These are phyloP conservation scores for Xylocampa areola DNA, from an alignment of 2,888 invertebrate species.

Conservation along the genomic window DNA sequence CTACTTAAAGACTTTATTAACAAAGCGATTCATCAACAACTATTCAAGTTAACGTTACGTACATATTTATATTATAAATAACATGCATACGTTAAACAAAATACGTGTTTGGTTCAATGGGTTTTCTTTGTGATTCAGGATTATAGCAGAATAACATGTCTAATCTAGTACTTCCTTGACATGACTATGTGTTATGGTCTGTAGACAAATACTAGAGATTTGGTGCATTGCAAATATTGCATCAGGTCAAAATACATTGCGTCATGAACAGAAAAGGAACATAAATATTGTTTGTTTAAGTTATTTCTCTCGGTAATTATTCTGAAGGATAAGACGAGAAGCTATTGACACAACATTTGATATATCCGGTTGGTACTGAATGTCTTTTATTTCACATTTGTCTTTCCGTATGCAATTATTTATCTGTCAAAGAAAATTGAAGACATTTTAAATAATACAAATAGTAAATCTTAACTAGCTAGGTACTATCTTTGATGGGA, in stretches of 20 bases:
- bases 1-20: slow-evolving; percentile 25
- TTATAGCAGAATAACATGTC: too few relatives aligned
- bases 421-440: too few relatives aligned
- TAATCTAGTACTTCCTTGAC: too few relatives aligned
- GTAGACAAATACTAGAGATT: background rate
- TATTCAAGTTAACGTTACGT: slow-evolving; percentile 10
- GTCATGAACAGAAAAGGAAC: slow-evolving; percentile 31
- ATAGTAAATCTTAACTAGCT: too few relatives aligned
- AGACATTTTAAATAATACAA: too few relatives aligned
- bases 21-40: slow-evolving; percentile 24
- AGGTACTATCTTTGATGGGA: too few relatives aligned
- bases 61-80: background rate
- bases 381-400: too few relatives aligned
- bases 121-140: background rate
- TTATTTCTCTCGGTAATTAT: background rate
- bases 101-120: slow-evolving; percentile 12
- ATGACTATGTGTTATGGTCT: background rate
- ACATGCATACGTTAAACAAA: slow-evolving; percentile 1
- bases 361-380: too few relatives aligned
- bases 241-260: slow-evolving; percentile 37
- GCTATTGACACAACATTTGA: too few relatives aligned
- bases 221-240: slow-evolving; percentile 31
- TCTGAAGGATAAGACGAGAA: too few relatives aligned
- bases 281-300: slow-evolving; percentile 6
- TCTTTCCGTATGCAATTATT: too few relatives aligned